Conservation (phyloP, 2,797 vertebrate species). For the Tachyglossus aculeatus region DNA sequence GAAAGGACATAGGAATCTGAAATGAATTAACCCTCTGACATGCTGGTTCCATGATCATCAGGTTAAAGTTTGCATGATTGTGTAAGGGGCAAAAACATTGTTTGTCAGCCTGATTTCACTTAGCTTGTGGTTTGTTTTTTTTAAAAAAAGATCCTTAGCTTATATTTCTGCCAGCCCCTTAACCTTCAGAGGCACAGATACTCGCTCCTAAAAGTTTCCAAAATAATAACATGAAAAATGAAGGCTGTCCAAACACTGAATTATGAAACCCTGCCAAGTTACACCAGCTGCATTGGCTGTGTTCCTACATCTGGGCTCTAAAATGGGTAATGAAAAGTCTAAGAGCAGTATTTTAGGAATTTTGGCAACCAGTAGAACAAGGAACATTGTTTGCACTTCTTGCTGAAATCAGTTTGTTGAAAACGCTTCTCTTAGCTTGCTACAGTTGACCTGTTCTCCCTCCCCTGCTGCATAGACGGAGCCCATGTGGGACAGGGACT, state of each 20-base stretch:
- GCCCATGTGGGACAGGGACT: too few relatives aligned
- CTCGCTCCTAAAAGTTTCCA: conserved; percentile 26
- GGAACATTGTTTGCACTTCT: conserved; percentile 50
- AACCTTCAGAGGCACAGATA: conserved; percentile 8
- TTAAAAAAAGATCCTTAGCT: conserved; percentile 13
- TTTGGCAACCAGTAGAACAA: conserved; percentile 61
- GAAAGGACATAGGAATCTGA: too few relatives aligned
- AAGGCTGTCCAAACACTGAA: conserved; percentile 47
- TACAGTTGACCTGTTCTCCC: conserved; percentile 66
- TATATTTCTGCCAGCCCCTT: conserved; percentile 4
- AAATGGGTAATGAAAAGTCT: conserved; percentile 64
- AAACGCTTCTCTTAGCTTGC: conserved; percentile 65
- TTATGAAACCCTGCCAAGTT: conserved; percentile 61
- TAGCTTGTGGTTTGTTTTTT: background rate
- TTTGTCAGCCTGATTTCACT: background rate
- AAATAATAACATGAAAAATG: conserved; percentile 40
- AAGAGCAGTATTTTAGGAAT: conserved; percentile 73
- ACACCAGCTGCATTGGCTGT: conserved; percentile 72
- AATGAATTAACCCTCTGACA: too few relatives aligned
- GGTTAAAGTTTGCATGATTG: too few relatives aligned
- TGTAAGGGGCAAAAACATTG: too few relatives aligned
- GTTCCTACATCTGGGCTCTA: conserved; percentile 68
- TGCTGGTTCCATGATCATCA: too few relatives aligned
- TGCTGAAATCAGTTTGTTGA: conserved; percentile 64
- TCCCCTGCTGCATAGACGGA: too few relatives aligned